Base-by-base conservation (phyloP, 1,140 invertebrate genomes). In the Brachionus plicatilis region DNA sequence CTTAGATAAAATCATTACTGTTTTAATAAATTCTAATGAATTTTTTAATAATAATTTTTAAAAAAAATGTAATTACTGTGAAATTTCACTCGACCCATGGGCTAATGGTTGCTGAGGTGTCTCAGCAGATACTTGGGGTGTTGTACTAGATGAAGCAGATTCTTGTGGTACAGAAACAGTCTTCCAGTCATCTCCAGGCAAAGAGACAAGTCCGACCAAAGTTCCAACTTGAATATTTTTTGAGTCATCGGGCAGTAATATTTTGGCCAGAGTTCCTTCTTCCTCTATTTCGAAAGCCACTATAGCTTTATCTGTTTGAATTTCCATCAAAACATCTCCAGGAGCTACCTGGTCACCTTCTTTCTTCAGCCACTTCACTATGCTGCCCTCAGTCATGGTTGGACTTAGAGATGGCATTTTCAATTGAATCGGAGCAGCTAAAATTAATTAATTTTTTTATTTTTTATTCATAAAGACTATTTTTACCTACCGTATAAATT, bases 271-370 rank as follows among this genome's bases (percentile, higher is more conserved):
- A 50, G 90, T 89, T 66, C 92, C 92, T 86, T 92, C 91, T 85
- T 92, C 92, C 86, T 92, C 92, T 24, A 87, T 88, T 87, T 92
- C 92, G 85, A 92, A 87, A 5, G 89, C 87, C 24, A 92, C 89
- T 14, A 92, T 90, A 82, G 92, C 92, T 88, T 92, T 92, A 86
- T 92, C 92, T 14, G 92, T 92, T 87, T 92, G 91, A 85, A 92
- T 92, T 84, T 92, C 92, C 90, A 92, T 92, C 5, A 92, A 84
- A 37, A 92, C 88, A 87, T 92, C 92, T 24, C 92, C 92, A 50
- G 92, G 88, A 37, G 86, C 83, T 27, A 92, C 87, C n/a, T 87
- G 43, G 79, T 92, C 92, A 87, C 90, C 91, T 89, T 92, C 92
- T 85, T 92, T 91, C 86, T 92, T 92, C 60, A 90, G 85, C 92